Percentiles rank a stretch among this genome's conserved stretches.
Conservation (phyloP, 2,888 invertebrate genomes). For the Torymus tubicola region DNA sequence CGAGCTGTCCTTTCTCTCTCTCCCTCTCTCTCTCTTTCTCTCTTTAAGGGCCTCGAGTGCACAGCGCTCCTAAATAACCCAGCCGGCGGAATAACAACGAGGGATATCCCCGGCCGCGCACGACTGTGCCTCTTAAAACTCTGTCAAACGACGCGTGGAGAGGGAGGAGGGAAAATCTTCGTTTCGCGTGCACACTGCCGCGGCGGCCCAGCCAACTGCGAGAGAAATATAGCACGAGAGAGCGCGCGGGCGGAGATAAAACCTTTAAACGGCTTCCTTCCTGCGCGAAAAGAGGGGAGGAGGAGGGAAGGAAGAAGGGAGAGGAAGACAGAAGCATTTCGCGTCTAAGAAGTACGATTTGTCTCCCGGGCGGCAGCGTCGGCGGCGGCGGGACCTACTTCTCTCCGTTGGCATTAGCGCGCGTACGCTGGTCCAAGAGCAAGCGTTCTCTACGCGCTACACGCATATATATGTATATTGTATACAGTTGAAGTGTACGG, state of each 20-base stretch:
- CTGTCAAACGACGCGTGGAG: constrained; percentile 35
- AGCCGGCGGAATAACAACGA: constrained; percentile 29
- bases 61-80: not conserved
- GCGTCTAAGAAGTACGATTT: constrained; percentile 61
- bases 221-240: constrained; percentile 71
- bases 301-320: constrained; percentile 18
- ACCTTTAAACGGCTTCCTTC: constrained; percentile 75
- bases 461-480: no score
- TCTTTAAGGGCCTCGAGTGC: no score
- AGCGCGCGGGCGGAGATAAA: constrained; percentile 67
- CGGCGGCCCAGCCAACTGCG: constrained; percentile 66
- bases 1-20: constrained; percentile 1
- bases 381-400: constrained; percentile 57
- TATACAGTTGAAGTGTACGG: no score
- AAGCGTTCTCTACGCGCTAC: no score
- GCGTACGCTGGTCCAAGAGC: not conserved
- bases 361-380: constrained; percentile 53
- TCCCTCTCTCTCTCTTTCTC: not conserved
- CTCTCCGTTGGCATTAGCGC: constrained; percentile 51
- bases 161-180: constrained; percentile 3
- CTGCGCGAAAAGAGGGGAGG: constrained; percentile 58
- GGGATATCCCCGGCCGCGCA: not conserved
- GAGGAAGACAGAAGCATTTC: constrained; percentile 39
- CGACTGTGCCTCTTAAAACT: constrained; percentile 1
- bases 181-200: constrained; percentile 2